Conservation (phyloP, 2,113 vertebrate species). For the Phalacrocorax aristotelis region DNA sequence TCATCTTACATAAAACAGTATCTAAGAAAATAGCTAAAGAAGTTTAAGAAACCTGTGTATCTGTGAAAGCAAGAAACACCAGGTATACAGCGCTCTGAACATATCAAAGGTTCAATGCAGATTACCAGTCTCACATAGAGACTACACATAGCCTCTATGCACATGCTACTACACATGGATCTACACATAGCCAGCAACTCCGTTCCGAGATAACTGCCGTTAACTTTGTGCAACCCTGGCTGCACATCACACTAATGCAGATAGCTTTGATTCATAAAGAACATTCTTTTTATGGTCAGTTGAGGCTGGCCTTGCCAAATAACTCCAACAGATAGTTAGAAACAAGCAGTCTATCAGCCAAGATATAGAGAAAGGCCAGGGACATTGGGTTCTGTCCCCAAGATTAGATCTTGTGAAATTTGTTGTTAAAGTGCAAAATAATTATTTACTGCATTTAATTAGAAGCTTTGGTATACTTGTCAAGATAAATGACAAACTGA, state of each 20-base stretch:
- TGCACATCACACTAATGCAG: neutral
- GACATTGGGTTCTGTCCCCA: neutral
- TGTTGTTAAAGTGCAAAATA: neutral
- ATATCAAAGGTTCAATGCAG: neutral
- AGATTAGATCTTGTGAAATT: neutral
- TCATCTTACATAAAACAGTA: neutral
- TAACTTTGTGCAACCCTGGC: neutral
- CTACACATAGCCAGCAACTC: neutral
- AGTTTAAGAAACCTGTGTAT: neutral
- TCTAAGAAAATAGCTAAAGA: neutral
- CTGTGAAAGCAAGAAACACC: neutral
- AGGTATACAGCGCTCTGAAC: neutral
- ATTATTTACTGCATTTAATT: neutral
- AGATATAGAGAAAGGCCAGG: neutral
- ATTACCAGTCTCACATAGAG: accelerated
- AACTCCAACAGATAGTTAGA: neutral
- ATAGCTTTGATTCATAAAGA: neutral
- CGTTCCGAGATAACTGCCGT: neutral
- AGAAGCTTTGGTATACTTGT: neutral
- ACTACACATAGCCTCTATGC: too few relatives aligned
- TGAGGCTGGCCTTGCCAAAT: neutral
- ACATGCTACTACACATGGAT: too few relatives aligned
- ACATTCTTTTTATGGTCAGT: neutral
- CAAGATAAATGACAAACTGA: neutral
- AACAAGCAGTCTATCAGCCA: neutral